Evolutionary conservation across 2,888 invertebrate genomes (phyloP), one percentile per base, ranked within the genome.

Genomic region (Mylabris sibirica): DNA sequence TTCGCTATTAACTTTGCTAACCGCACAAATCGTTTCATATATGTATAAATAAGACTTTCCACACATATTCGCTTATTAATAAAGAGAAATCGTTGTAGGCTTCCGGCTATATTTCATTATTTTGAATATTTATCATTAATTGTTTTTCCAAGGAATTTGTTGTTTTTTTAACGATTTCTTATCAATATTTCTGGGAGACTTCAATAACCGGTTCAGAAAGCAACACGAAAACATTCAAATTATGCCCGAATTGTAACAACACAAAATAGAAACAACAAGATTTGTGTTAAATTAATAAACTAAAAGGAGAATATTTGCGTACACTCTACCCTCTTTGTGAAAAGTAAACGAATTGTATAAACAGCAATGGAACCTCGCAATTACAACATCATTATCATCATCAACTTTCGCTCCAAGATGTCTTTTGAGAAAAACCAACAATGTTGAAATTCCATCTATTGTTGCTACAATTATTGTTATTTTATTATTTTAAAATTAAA

Each of bases 361-460:
- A n/a, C 30, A 30, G 30, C 30, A 8, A 30, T 30, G 5, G 57
- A 22, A 24, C 1, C 57, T 3, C 5, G 6, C 5, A 24, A 57
- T 57, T 57, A 53, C 53, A 53, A 57, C 57, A 57, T n/a, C 49
- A 44, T 14, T 17, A 44, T 53, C 57, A 41, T 41, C 53, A 53
- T 53, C 57, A 57, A 57, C 57, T 57, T 57, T 57, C 57, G 57
- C 57, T 57, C 24, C 57, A 57, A n/a, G 26, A 26, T 26, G 14
- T 57, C 26, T 49, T 57, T 57, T 26, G 57, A 57, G 24, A n/a
- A 57, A 57, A 57, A 57, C 20, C 14, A 57, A 57, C 26, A 26
- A 57, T 57, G 22, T 57, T 57, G 57, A 57, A 57, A 57, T 22
- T 22, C 9, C 17, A 6, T 20, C 49, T 57, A 57, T 57, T 57